phyloP scores from a whole-genome alignment of 2,797 vertebrate species.

The Liasis olivaceus region DNA sequence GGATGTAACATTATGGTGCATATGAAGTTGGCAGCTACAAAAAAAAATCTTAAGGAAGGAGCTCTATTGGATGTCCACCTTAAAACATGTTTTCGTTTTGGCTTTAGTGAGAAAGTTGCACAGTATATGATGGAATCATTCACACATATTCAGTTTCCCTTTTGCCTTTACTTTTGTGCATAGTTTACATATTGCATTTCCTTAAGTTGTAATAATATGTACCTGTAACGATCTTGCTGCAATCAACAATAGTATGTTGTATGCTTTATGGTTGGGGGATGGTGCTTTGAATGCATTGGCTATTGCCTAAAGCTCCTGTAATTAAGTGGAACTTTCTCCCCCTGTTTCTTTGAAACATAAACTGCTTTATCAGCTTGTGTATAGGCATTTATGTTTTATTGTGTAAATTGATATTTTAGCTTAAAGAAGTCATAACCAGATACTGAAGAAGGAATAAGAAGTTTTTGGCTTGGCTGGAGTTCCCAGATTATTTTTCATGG shows the following conservation, averaged over 20 bases:
- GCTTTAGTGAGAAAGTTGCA: not conserved
- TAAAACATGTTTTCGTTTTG: too few relatives aligned
- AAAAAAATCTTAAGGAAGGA: too few relatives aligned
- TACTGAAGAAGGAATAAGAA: not conserved
- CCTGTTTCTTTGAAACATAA: not conserved
- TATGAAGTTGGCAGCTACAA: too few relatives aligned
- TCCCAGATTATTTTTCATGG: not conserved
- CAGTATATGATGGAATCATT: not conserved
- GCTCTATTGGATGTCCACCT: too few relatives aligned
- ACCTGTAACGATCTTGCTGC: not conserved
- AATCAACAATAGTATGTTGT: not conserved
- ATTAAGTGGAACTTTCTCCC: not conserved
- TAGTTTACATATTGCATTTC: not conserved
- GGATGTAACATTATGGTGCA: too few relatives aligned
- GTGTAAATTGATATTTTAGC: not conserved
- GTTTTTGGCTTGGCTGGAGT: not conserved
- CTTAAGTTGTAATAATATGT: not conserved
- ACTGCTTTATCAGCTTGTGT: not conserved
- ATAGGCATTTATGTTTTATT: not conserved
- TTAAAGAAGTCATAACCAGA: not conserved
- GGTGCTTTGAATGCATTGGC: not conserved
- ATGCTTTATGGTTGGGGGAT: not conserved
- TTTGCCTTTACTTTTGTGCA: not conserved
- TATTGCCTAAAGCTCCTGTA: not conserved
- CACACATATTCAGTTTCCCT: not conserved